These are phyloP conservation scores for Mesorhabditis sp. DNA, from an alignment of 2,888 invertebrate species.

Conservation along the genomic window DNA sequence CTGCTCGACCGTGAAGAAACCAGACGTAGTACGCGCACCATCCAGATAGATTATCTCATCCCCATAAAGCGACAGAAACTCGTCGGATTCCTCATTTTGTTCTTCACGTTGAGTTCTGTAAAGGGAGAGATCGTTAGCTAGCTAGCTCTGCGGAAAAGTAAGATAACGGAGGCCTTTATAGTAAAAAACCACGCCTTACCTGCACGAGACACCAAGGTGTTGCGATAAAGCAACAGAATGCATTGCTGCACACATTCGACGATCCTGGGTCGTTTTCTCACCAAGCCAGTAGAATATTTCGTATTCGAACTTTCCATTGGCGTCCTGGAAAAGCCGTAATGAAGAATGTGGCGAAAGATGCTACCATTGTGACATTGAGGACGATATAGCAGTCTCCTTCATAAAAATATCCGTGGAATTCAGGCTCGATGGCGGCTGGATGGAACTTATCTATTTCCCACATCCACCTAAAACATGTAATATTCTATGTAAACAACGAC, in stretches of 20 bases:
- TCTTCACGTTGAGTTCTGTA: conserved; percentile 82
- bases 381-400: conserved; percentile 94
- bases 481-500: not conserved
- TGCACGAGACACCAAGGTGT: conserved; percentile 75
- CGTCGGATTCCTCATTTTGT: conserved; percentile 91
- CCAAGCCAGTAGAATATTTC: conserved; percentile 99
- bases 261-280: conserved; percentile 77
- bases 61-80: conserved; percentile 86
- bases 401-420: conserved; percentile 93
- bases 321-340: conserved; percentile 18
- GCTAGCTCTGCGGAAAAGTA: not conserved
- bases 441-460: conserved; percentile 99
- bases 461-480: conserved; percentile 65
- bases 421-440: conserved; percentile 79
- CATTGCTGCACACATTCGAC: conserved; percentile 91
- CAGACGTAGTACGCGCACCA: conserved; percentile 93
- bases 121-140: conserved; percentile 1
- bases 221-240: conserved; percentile 97
- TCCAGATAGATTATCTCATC: conserved; percentile 88
- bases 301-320: conserved; percentile 76
- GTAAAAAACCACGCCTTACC: conserved; percentile 23
- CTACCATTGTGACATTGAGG: conserved; percentile 43
- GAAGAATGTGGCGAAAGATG: not conserved
- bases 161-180: not conserved
- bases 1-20: conserved; percentile 84